phyloP scores from a whole-genome alignment of 2,797 vertebrate genomes.

The Poeciliopsis paucimaculata region DNA sequence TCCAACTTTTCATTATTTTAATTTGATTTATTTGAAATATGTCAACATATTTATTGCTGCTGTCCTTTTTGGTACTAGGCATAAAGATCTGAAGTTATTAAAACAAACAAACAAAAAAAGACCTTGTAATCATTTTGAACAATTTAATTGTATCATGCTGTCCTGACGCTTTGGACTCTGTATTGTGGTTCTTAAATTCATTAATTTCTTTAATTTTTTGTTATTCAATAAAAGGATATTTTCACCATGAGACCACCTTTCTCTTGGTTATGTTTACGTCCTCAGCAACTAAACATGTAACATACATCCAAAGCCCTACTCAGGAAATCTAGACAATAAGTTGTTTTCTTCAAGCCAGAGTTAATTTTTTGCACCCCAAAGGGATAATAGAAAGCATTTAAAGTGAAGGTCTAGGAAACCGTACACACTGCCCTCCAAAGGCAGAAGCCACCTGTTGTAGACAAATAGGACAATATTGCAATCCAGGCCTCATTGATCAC shows the following conservation, averaged over 20 bases:
- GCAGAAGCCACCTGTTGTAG: not conserved
- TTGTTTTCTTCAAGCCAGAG: not conserved
- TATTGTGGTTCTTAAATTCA: not conserved
- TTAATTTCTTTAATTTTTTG: not conserved
- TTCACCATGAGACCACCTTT: not conserved
- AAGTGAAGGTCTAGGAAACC: not conserved
- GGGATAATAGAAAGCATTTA: not conserved
- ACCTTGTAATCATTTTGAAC: not conserved
- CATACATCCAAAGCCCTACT: not conserved
- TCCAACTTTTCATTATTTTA: not conserved
- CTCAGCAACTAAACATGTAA: not conserved
- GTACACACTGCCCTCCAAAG: not conserved
- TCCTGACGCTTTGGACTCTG: not conserved
- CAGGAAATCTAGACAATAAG: not conserved
- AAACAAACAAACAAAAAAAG: not conserved
- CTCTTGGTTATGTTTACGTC: not conserved
- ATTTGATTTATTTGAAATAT: not conserved
- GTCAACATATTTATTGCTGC: not conserved
- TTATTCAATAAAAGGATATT: conserved; percentile 1
- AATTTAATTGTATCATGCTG: not conserved
- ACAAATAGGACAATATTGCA: not conserved
- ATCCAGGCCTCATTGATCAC: not conserved
- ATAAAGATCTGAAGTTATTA: not conserved
- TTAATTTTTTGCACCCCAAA: not conserved
- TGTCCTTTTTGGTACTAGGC: not conserved